Evolutionary conservation across 1,140 invertebrate genomes (phyloP), one percentile per base, ranked within the genome.

Genomic region (Hetaerina americana): DNA sequence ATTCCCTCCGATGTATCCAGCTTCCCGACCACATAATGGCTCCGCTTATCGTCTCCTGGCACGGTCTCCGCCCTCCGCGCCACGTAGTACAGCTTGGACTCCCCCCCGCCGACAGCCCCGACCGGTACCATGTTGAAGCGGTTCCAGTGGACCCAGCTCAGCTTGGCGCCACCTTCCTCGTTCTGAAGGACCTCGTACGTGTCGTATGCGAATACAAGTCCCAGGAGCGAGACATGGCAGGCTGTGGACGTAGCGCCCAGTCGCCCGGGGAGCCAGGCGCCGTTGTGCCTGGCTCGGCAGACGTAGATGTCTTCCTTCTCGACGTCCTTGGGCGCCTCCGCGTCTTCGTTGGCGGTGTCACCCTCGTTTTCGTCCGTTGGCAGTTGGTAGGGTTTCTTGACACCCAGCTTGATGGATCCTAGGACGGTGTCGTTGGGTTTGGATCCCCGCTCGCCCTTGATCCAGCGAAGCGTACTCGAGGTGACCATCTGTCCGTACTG

Each of bases 121-220:
- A 82, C 81, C 0, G 87, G 86, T 0, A 84, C 78, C 27, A 82
- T 82, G 2, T 79, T 84, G 76, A 86, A 91, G 77, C 88, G 91
- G 72, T 85, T 80, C 88, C 90, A 92, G 10, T 82, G 77, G 6
- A 85, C 81, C 92, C 92, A 94, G 70, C 82, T 86, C 0, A 93
- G 82, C 57, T 89, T 83, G 0, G 88, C 89, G n/a, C 89, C 87
- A 70, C 87, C 86, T 73, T 92, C 90, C 69, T 89, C 85, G 79
- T 93, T 93, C 76, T 91, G 85, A 15, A 93, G 79, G 3, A 93
- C 83, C 76, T 94, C 90, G 77, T 91, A 93, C 28, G 83, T 80
- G 0, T 85, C 80, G 74, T 89, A 86, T 27, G 81, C 82, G 66
- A 84, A 82, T 5, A 85, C 86, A 70, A 78, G 83, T n/a, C 84